Evolutionary conservation across 2,113 vertebrate genomes (phyloP).

Genomic region (Tachuris rubrigastra): DNA sequence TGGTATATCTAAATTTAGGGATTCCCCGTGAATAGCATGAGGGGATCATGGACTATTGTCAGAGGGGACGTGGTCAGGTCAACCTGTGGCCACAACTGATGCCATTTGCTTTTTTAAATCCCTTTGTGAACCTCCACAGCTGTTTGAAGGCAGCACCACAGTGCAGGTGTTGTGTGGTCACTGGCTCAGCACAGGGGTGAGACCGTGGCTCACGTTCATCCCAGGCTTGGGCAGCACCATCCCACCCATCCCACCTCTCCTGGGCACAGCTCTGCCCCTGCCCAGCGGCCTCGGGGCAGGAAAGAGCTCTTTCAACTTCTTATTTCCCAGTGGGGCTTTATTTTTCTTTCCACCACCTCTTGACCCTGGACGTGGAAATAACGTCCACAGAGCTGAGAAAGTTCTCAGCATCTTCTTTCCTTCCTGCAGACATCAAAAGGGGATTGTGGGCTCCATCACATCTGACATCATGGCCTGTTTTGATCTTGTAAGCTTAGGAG

Average conservation of each 20-base stretch:
- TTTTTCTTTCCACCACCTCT: conserved; percentile 64
- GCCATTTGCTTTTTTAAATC: neutral
- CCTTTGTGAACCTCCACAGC: neutral
- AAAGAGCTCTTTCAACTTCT: conserved; percentile 59
- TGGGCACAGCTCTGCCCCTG: neutral
- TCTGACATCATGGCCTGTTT: conserved; percentile 32
- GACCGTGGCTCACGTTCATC: fast-evolving
- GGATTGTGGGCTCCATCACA: conserved; percentile 5
- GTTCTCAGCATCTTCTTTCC: conserved; percentile 74
- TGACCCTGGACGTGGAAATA: conserved; percentile 66
- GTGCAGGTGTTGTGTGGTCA: neutral
- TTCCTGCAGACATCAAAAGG: conserved; percentile 68
- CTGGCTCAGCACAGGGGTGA: neutral
- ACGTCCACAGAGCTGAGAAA: conserved; percentile 61
- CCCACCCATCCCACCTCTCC: neutral
- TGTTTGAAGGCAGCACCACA: fast-evolving
- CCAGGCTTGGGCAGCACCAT: neutral
- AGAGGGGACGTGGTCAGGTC: neutral
- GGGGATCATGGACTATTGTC: neutral
- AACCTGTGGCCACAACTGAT: neutral
- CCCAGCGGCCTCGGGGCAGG: neutral
- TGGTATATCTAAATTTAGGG: conserved; percentile 61
- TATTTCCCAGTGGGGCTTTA: conserved; percentile 31
- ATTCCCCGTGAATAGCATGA: neutral
- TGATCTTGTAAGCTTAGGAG: conserved; percentile 50